Base-by-base conservation (phyloP, 2,797 vertebrate species). In the Hippopotamyrus pictus region DNA sequence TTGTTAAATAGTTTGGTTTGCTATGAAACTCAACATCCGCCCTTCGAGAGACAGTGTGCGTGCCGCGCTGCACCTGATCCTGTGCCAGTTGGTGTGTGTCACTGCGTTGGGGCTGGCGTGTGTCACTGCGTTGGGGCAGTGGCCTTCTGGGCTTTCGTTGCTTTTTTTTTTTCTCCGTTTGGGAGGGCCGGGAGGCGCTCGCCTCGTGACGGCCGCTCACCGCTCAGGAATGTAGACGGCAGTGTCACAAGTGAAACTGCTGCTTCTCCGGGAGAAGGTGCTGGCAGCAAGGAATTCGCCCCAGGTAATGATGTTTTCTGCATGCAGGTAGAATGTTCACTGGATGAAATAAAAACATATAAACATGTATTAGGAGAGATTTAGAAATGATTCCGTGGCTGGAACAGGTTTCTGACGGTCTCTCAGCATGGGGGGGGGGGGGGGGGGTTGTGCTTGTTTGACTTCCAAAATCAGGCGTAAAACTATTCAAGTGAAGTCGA, bases 181-280 rank as follows among this genome's bases (percentile, higher is more conserved):
- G 76, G 37, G 41, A 82, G 76, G 76, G 7, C 76, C 44, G 41
- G 76, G 76, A 82, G 76, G 76, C 7, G 41, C 41, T 82, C 0
- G 2, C 37, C 76, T 46, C 76, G 37, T 82, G 76, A 82, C 37
- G 3, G 7, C 17, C 37, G 76, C 76, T 82, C 76, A 82, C 41
- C 41, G 50, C 0, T 12, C 17, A 69, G 82, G 87, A 90, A 90
- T 90, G 89, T 83, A 85, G 87, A 76, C 89, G 85, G 79, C 9
- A 29, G 79, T 73, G 51, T 83, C 73, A 48, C 54, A 88, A 84
- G 82, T 90, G 89, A 90, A 90, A 88, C 76, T 54, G 4, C 11
- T 4, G 22, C 37, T 88, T 88, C 44, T 37, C 37, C 5, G 7
- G 86, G 41, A 50, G 51, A 79, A 65, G 82, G 59, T 50, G 44